Conservation (phyloP, 1,140 invertebrate species). For the Mactra quadrangularis region DNA sequence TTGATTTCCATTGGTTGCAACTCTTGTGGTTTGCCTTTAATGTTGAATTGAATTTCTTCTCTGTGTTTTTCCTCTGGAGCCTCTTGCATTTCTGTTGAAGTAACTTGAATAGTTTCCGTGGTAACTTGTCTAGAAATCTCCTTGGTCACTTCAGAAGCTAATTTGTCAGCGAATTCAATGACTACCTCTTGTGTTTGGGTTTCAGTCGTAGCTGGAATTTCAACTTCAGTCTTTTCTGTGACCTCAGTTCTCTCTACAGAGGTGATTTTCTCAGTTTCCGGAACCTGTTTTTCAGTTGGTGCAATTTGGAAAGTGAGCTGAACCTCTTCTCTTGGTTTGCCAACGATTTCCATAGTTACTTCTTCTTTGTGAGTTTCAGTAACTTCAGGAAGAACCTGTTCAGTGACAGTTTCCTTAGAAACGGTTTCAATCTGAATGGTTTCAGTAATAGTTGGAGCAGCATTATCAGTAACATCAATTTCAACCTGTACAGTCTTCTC, state of each 20-base stretch:
- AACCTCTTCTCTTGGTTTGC: conserved; percentile 71
- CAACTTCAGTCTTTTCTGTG: conserved; percentile 30
- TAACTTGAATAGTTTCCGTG: conserved; percentile 37
- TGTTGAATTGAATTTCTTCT: conserved; percentile 70
- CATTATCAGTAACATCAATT: conserved; percentile 54
- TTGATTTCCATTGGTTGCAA: conserved; percentile 40
- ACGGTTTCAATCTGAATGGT: conserved; percentile 58
- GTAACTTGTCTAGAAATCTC: conserved; percentile 25
- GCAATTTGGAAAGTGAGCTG: conserved; percentile 71
- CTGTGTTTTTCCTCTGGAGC: conserved; percentile 63
- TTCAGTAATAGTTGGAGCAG: conserved; percentile 58
- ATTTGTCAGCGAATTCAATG: conserved; percentile 69
- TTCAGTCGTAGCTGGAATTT: conserved; percentile 53
- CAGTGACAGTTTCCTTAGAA: conserved; percentile 43
- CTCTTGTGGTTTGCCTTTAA: conserved; percentile 60
- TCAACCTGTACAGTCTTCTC: conserved; percentile 70
- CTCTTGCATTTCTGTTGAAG: conserved; percentile 19
- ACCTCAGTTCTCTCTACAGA: conserved; percentile 55
- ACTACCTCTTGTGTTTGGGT: conserved; percentile 68
- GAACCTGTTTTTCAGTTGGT: conserved; percentile 59
- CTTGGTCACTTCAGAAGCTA: conserved; percentile 35
- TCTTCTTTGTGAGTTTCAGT: conserved; percentile 74
- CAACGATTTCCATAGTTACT: conserved; percentile 70
- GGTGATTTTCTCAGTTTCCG: conserved; percentile 45
- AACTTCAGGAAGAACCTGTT: conserved; percentile 67